Base-by-base conservation (phyloP, 2,797 vertebrate species). In the Glossophaga mutica region DNA sequence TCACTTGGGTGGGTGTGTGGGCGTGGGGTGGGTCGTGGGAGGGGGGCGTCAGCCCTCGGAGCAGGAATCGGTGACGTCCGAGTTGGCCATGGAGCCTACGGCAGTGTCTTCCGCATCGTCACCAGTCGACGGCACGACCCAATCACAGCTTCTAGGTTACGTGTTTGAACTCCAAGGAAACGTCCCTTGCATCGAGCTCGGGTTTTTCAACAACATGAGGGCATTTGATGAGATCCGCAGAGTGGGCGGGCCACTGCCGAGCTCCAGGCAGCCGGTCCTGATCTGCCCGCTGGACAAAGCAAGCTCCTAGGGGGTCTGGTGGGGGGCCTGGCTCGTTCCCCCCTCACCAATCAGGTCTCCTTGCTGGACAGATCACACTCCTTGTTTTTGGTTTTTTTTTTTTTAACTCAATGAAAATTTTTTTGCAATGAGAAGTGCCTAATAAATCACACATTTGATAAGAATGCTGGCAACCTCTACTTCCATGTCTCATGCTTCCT, bases 81-180 rank as follows among this genome's bases (percentile, higher is more conserved):
- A 34, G 39, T 5, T 46, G 16, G 59, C 55, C 0, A 1, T 26
- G 59, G 34, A 34, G 9, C 37, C 9, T 2, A 6, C 3, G 1
- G 1, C 5, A 46, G 50, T 5, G 24, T 22, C 76, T 67, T 52
- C 42, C n/a, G 24, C 15, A 29, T 21, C 9, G 18, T 15, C 5
- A 19, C 70, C 57, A 21, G 48, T 10, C 9, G 50, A n/a, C 6
- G 16, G 42, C 6, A 5, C 12, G 67, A 6, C 22, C 7, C 19
- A 5, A 57, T 71, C 57, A 76, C 44, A 34, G 2, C 82, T 32
- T 88, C 71, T 3, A 42, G 44, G 37, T 78, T 62, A 19, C 52
- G 59, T 73, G n/a, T 87, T 79, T 90, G 59, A 84, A 44, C 42
- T 78, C 59, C 78, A 57, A 70, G 68, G 86, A 82, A 52, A 78